Evolutionary conservation across 2,888 invertebrate genomes (phyloP).

Genomic region (Vanessa cardui): DNA sequence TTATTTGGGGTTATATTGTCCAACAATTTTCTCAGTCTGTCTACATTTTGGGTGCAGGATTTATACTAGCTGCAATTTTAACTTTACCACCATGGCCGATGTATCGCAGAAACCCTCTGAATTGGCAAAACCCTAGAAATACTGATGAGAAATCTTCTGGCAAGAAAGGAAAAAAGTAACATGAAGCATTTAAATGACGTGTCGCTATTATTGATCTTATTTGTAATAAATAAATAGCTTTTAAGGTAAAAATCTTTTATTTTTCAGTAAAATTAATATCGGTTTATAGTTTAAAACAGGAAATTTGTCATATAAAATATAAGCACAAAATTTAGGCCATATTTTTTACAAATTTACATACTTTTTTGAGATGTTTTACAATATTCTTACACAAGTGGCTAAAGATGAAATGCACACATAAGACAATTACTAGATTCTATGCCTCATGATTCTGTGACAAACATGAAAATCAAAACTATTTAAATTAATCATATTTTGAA

Average conservation of each 20-base stretch:
- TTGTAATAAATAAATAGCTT: constrained; percentile 40
- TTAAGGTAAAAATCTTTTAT: constrained; percentile 41
- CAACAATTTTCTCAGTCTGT: constrained; percentile 98
- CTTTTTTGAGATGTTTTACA: constrained; percentile 1
- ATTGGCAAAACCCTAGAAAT: constrained; percentile 91
- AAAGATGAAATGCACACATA: too few relatives aligned
- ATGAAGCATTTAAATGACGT: constrained; percentile 34
- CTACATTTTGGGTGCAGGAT: constrained; percentile 95
- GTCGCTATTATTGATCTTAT: constrained; percentile 35
- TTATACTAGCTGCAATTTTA: constrained; percentile 91
- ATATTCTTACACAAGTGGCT: background rate
- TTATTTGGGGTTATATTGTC: constrained; percentile 95
- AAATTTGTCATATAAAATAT: constrained; percentile 9
- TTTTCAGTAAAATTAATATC: constrained; percentile 19
- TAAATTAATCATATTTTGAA: too few relatives aligned
- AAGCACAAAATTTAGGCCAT: constrained; percentile 4
- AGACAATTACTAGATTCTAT: too few relatives aligned
- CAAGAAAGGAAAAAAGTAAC: constrained; percentile 82
- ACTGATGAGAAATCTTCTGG: constrained; percentile 71
- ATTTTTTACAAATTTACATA: background rate
- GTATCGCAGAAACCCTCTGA: constrained; percentile 93
- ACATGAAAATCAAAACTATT: too few relatives aligned
- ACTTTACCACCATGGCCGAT: constrained; percentile 99
- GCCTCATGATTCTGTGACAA: too few relatives aligned
- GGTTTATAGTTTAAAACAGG: background rate